Evolutionary conservation across 2,888 invertebrate species (phyloP).

Genomic region (Gonocerus acuteangulatus): DNA sequence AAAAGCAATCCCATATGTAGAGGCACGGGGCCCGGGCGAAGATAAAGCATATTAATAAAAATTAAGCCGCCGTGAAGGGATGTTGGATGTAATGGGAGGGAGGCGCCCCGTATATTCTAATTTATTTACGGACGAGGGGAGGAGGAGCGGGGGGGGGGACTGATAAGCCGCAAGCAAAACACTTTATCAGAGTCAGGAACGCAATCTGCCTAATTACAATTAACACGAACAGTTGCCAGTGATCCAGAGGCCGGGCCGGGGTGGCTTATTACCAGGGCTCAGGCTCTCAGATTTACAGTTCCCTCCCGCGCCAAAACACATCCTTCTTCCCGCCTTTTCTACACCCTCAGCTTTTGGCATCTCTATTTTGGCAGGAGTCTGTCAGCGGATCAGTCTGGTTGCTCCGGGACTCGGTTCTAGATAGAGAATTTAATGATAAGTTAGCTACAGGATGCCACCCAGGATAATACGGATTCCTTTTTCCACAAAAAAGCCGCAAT

Average conservation of each 20-base stretch:
- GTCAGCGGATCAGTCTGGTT: too few relatives aligned
- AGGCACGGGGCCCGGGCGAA: background rate
- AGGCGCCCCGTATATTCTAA: slow-evolving; percentile 34
- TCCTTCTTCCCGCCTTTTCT: background rate
- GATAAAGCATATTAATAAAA: slow-evolving; percentile 27
- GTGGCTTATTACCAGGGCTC: background rate
- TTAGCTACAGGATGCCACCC: too few relatives aligned
- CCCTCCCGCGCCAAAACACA: background rate
- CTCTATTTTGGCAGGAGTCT: too few relatives aligned
- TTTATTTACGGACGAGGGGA: slow-evolving; percentile 33
- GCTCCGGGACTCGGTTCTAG: too few relatives aligned
- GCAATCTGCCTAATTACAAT: slow-evolving; percentile 38
- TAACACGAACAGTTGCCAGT: slow-evolving; percentile 34
- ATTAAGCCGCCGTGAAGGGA: slow-evolving; percentile 21
- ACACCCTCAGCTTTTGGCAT: too few relatives aligned
- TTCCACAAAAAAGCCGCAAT: too few relatives aligned
- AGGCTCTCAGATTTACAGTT: background rate
- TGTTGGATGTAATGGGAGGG: slow-evolving; percentile 15
- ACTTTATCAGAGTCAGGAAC: slow-evolving; percentile 37
- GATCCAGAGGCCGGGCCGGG: slow-evolving; percentile 6
- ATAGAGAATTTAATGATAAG: too few relatives aligned
- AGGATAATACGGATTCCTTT: too few relatives aligned
- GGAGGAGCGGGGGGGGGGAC: slow-evolving; percentile 24
- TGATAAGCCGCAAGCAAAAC: slow-evolving; percentile 36
- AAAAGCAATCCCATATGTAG: slow-evolving; percentile 23